Evolutionary conservation across 2,888 invertebrate species (phyloP).

Genomic region (Bursaphelenchus okinawaensis): DNA sequence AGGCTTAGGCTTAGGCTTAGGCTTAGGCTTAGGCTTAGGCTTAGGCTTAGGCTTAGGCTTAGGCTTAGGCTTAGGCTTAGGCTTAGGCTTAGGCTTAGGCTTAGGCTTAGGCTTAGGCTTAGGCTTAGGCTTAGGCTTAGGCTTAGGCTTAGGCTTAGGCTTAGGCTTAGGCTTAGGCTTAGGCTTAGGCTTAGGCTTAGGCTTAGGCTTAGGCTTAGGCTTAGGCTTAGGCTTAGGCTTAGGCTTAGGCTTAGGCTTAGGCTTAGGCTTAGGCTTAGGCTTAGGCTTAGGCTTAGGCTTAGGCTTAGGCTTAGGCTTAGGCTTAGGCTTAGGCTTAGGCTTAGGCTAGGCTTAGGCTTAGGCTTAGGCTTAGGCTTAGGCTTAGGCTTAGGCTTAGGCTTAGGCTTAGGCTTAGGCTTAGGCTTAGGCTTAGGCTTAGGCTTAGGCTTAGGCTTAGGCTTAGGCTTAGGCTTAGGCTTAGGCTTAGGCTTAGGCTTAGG

Average conservation of each 20-base stretch:
- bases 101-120: background rate
- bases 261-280: background rate
- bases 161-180: background rate
- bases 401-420: background rate
- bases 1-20: background rate
- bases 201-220: background rate
- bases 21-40: background rate
- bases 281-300: background rate
- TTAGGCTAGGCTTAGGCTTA: background rate
- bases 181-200: background rate
- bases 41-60: background rate
- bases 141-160: background rate
- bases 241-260: background rate
- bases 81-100: background rate
- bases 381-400: background rate
- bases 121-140: background rate
- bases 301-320: background rate
- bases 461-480: background rate
- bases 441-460: background rate
- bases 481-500: background rate
- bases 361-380: background rate
- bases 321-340: background rate
- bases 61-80: background rate
- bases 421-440: background rate
- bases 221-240: background rate